phyloP scores from a whole-genome alignment of 2,797 vertebrate species.

The Aeoliscus strigatus region DNA sequence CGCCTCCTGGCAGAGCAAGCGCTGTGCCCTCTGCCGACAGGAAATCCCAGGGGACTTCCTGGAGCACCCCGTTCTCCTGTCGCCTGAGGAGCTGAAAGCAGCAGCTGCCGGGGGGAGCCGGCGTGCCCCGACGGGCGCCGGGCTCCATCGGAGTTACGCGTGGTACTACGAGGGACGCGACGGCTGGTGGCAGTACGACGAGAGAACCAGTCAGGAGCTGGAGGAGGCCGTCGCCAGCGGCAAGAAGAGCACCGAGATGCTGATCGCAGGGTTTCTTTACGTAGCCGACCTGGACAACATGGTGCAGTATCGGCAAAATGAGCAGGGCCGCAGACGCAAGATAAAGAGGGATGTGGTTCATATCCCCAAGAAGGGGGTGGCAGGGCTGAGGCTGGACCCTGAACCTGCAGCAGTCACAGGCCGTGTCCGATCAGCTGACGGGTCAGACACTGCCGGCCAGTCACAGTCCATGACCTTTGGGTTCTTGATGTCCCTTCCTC shows the following conservation, averaged over 20 bases:
- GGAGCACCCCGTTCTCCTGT: constrained; percentile 92
- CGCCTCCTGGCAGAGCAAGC: constrained; percentile 97
- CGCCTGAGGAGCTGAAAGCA: constrained; percentile 95
- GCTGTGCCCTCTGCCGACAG: constrained; percentile 95
- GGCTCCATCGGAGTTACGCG: constrained; percentile 82
- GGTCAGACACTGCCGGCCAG: constrained; percentile 81
- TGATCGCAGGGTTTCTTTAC: constrained; percentile 96
- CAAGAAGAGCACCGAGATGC: constrained; percentile 97
- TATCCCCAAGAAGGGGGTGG: constrained; percentile 98
- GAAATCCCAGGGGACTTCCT: constrained; percentile 98
- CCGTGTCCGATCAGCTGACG: constrained; percentile 90
- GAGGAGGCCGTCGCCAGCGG: constrained; percentile 97
- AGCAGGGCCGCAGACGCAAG: constrained; percentile 93
- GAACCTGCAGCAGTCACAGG: constrained; percentile 72
- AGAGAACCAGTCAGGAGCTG: constrained; percentile 94
- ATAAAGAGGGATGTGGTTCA: constrained; percentile 94
- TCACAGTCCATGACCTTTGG: constrained; percentile 61
- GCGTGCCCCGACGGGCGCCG: no score
- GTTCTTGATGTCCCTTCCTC: constrained; percentile 62
- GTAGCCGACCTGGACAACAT: constrained; percentile 98
- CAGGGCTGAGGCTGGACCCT: constrained; percentile 86
- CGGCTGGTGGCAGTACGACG: constrained; percentile 99
- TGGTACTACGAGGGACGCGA: constrained; percentile 99
- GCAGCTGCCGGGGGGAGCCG: constrained; percentile 90
- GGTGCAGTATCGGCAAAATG: constrained; percentile 98